Base-by-base conservation (phyloP, 2,888 invertebrate species). In the Orthosia gothica region DNA sequence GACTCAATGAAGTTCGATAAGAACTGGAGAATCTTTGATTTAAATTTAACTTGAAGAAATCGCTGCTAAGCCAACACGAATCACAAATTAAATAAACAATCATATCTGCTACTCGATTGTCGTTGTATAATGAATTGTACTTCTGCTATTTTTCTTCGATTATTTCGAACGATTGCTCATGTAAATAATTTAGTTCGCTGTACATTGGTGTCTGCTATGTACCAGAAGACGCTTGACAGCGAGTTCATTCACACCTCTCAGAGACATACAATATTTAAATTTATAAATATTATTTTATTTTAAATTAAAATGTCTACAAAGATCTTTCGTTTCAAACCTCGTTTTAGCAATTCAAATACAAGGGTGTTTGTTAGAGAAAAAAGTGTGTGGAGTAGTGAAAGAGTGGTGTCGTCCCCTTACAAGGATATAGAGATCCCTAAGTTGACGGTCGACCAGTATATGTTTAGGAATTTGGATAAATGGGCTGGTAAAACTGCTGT, bases 401-500 rank as follows among this genome's bases (percentile, higher is more conserved):
- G 86, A 16, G 82, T 91, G 0, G 89, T 92, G 0, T 87, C 75
- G 5, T 98, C 94, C 1, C 96, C 96, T 0, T 97, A 89, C 73
- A 93, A 94, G 15, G 93, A 97, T 55, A 88, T 97, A 2, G 87
- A 91, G 2, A 89, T 97, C 68, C 97, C 97, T 0, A 95, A 97
- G 76, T 79, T 94, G 18, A 95, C 97, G 0, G 76, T 98, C 59
- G 94, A 97, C 70, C 97, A 97, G 82, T 97, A 96, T 81, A 89
- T 98, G 16, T 98, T 97, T 97, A 89, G 89, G 16, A 92, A 97
- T 88, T 87, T 97, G 50, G 96, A 97, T 45, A 97, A 96, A 88
- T 98, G 97, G 97, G 94, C 97, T 18, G 95, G 97, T 49, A 96
- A 96, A 89, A 96, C 95, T 5, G 98, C 98, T 45, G 83, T 96